These are phyloP conservation scores for Pterocles orientalis DNA, from an alignment of 2,113 vertebrate genomes.

Conservation along the genomic window DNA sequence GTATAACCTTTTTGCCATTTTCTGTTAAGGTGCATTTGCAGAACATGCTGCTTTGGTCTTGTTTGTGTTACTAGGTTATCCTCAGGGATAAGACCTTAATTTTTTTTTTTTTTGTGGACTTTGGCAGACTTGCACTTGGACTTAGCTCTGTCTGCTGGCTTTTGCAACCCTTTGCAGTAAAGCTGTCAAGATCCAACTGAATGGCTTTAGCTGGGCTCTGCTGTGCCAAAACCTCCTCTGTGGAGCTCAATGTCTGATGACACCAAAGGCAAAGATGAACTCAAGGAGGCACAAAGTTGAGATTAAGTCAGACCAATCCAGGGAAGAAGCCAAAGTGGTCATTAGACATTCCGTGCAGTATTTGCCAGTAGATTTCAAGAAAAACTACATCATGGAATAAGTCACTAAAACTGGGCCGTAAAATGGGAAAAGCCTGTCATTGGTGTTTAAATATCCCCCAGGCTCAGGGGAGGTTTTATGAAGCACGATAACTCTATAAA, in stretches of 20 bases:
- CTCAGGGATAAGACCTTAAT: not conserved
- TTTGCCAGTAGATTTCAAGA: not conserved
- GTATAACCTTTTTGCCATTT: slow-evolving; percentile 50
- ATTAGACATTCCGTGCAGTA: not conserved
- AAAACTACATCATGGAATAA: not conserved
- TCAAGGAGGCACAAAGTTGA: not conserved
- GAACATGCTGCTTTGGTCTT: slow-evolving; percentile 22
- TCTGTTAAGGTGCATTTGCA: slow-evolving; percentile 4
- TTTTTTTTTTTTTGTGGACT: not conserved
- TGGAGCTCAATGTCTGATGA: not conserved
- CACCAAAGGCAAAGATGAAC: slow-evolving; percentile 8
- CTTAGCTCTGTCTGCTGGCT: not conserved
- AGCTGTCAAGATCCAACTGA: not conserved
- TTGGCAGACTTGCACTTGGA: slow-evolving; percentile 21
- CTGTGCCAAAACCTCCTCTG: not conserved
- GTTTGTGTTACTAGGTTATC: slow-evolving; percentile 8
- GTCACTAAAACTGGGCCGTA: slow-evolving; percentile 13
- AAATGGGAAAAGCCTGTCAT: slow-evolving; percentile 7
- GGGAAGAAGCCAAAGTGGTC: not conserved
- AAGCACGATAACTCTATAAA: slow-evolving; percentile 6
- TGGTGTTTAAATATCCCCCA: not conserved
- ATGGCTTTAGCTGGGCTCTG: not conserved
- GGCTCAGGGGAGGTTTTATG: slow-evolving; percentile 27
- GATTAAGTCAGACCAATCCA: not conserved
- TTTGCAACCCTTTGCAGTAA: slow-evolving; percentile 25